phyloP scores from a whole-genome alignment of 2,113 vertebrate species.

The Mirza zaza region DNA sequence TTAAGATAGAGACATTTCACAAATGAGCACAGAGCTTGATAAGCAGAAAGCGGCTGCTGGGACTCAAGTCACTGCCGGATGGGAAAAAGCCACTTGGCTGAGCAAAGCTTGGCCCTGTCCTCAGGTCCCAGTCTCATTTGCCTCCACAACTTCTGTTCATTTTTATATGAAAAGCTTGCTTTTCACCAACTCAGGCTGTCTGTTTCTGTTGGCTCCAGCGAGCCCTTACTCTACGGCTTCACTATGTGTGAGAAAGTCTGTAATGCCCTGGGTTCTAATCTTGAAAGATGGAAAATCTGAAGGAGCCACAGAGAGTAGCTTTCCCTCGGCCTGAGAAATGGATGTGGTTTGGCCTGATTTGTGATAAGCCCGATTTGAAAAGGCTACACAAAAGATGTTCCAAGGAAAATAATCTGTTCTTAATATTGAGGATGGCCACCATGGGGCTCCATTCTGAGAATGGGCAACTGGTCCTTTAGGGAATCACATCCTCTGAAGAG shows the following conservation, averaged over 20 bases:
- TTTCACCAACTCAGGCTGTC: background rate
- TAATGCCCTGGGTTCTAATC: conserved; percentile 55
- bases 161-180: conserved; percentile 35
- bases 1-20: conserved; percentile 49
- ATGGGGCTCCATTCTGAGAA: background rate
- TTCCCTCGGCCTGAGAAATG: conserved; percentile 37
- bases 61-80: background rate
- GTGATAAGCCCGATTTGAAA: conserved; percentile 38
- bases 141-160: background rate
- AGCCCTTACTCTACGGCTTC: conserved; percentile 13
- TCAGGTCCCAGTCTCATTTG: background rate
- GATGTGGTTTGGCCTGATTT: background rate
- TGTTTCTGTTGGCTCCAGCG: conserved; percentile 50
- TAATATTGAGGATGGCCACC: background rate
- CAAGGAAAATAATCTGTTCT: conserved; percentile 32
- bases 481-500: background rate
- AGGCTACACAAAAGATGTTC: background rate
- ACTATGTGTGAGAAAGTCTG: conserved; percentile 48
- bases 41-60: conserved; percentile 47
- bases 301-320: background rate
- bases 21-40: conserved; percentile 46
- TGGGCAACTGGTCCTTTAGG: background rate
- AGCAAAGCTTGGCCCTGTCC: background rate
- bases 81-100: conserved; percentile 21
- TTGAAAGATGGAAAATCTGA: conserved; percentile 35